Evolutionary conservation across 1,140 invertebrate species (phyloP), one percentile per base, ranked within the genome.

Genomic region (Kradibia gibbosae): DNA sequence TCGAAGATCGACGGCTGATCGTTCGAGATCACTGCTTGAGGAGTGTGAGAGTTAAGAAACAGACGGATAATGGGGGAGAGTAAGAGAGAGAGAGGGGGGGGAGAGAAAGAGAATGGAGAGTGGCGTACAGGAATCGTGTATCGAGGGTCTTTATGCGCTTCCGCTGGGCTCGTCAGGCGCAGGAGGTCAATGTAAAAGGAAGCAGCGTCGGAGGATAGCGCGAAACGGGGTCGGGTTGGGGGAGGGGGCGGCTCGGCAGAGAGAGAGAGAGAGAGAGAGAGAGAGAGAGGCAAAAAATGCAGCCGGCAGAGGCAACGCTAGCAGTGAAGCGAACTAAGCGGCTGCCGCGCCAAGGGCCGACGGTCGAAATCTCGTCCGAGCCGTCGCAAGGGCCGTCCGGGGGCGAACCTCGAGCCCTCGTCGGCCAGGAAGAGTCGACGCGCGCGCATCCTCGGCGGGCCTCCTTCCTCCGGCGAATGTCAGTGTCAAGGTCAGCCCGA

Each of bases 401-500:
- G 34, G 13, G 34, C 3, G 70, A 72, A 28, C 17, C n/a, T 36
- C 70, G 39, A 15, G 13, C 45, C 5, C 22, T 36, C 48, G 28
- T 8, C 20, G 42, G 3, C 7, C 39, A 5, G 20, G 22, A 15
- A 10, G 4, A 0, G 28, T 31, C 17, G 1, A 11, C 11, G 25
- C 70, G 22, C 39, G 42, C 31, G 57, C 57, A 11, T 3, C 42
- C 13, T 50, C 25, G 42, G 3, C 7, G 42, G n/a, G 39, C 39
- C 39, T 42, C 36, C 11, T 28, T 0, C 36, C 25, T 80, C 74
- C 65, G 71, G 79, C 42, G 89, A 91, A 90, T 91, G 90, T 91
- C 90, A 91, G 87, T 91, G 90, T 91, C 90, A 91, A 91, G 90
- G 90, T 91, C 90, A 89, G 86, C 86, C n/a, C 84, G 89, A 87